These are phyloP conservation scores for Cheilosia vulpina DNA, from an alignment of 2,888 invertebrate species.

Conservation along the genomic window DNA sequence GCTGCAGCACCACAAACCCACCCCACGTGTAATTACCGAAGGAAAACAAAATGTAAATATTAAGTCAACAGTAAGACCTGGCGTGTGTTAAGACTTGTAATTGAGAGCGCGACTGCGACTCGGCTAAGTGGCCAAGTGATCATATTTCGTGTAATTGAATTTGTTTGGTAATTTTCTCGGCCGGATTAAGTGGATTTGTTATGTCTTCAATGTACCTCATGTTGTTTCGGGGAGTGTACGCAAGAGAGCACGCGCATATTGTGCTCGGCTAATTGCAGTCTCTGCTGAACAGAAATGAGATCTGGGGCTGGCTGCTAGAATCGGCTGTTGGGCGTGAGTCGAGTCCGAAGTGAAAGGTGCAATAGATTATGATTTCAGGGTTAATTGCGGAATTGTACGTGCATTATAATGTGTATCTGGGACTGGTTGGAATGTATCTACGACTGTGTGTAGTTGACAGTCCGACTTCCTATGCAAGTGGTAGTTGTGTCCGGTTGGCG, in stretches of 20 bases:
- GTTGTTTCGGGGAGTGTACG: conserved; percentile 35
- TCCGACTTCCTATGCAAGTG: conserved; percentile 23
- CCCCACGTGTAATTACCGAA: conserved; percentile 49
- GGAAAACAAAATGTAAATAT: conserved; percentile 58
- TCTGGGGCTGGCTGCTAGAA: conserved; percentile 37
- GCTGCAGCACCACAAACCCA: conserved; percentile 3
- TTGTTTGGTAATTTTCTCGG: conserved; percentile 61
- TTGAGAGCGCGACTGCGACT: conserved; percentile 24
- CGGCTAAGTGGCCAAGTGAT: conserved; percentile 43
- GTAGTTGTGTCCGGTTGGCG: background rate
- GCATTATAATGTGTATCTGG: background rate
- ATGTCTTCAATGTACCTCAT: background rate
- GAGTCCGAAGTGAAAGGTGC: conserved; percentile 66
- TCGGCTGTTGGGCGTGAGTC: conserved; percentile 13
- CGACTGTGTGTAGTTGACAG: conserved; percentile 46
- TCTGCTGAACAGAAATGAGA: conserved; percentile 38
- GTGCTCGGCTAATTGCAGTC: conserved; percentile 55
- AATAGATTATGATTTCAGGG: conserved; percentile 72
- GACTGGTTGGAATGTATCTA: conserved; percentile 39
- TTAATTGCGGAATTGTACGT: conserved; percentile 49
- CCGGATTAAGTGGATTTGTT: conserved; percentile 57
- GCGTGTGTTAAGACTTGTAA: conserved; percentile 16
- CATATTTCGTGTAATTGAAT: conserved; percentile 65
- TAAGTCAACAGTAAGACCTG: conserved; percentile 47
- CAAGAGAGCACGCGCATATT: conserved; percentile 34